A percentile compares a stretch with the other conserved stretches of the same genome.
phyloP scores from a whole-genome alignment of 2,113 vertebrate genomes.

The Synchiropus splendidus region DNA sequence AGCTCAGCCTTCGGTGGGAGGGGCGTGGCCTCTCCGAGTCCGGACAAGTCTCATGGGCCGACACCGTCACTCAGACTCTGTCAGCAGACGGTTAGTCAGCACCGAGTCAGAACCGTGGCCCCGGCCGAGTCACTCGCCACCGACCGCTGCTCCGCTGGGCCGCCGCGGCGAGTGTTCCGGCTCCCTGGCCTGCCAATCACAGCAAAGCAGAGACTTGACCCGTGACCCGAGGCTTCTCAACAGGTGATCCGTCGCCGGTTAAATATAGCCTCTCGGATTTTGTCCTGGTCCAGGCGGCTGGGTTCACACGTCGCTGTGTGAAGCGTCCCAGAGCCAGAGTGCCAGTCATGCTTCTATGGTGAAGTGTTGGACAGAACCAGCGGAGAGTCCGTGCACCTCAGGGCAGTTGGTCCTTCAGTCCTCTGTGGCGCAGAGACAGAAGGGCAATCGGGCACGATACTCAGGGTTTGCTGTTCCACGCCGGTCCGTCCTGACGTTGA shows the following conservation, averaged over 20 bases:
- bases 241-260: constrained; percentile 48
- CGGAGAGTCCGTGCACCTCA: no score
- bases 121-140: constrained; percentile 34
- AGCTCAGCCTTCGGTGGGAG: constrained; percentile 50
- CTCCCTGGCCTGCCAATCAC: constrained; percentile 54
- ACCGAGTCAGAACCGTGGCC: constrained; percentile 48
- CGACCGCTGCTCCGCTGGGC: constrained; percentile 43
- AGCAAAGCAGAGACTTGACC: constrained; percentile 43
- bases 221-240: constrained; percentile 37
- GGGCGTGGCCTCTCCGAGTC: constrained; percentile 50
- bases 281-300: no score
- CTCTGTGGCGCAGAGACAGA: no score
- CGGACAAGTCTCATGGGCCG: constrained; percentile 47
- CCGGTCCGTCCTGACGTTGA: no score
- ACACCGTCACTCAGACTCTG: constrained; percentile 51
- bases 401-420: no score
- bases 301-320: no score
- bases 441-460: no score
- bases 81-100: constrained; percentile 60
- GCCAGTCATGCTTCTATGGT: no score
- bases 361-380: no score
- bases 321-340: no score
- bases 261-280: constrained; percentile 36
- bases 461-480: no score
- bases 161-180: constrained; percentile 17